Evolutionary conservation across 2,113 vertebrate genomes (phyloP).

Genomic region (Cariama cristata): DNA sequence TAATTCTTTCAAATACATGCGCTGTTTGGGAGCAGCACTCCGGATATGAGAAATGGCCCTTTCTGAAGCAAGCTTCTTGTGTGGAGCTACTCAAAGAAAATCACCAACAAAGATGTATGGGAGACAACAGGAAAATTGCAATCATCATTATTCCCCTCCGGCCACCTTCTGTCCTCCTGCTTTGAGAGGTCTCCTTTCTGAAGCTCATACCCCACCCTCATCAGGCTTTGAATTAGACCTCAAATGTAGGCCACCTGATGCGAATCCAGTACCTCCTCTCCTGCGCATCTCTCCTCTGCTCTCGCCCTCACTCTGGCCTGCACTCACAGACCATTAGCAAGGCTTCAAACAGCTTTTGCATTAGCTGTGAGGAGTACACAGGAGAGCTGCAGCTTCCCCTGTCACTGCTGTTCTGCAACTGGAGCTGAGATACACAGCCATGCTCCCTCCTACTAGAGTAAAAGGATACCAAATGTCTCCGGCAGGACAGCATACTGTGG

Average conservation of each 20-base stretch:
- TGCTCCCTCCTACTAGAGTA: background rate
- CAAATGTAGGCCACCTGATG: background rate
- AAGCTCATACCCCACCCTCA: background rate
- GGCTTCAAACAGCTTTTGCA: background rate
- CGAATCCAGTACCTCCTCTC: background rate
- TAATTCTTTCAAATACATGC: background rate
- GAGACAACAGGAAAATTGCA: background rate
- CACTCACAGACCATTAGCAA: background rate
- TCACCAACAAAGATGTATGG: background rate
- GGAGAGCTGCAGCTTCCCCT: background rate
- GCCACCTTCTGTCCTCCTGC: background rate
- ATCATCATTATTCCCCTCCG: background rate
- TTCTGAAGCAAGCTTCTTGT: background rate
- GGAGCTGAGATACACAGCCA: background rate
- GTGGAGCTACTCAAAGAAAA: background rate
- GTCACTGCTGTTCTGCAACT: background rate
- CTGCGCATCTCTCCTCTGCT: background rate
- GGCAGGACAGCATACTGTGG: background rate
- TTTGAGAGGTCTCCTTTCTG: background rate
- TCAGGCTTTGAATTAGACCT: background rate
- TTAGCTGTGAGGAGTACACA: background rate
- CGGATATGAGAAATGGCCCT: background rate
- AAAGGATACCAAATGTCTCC: background rate
- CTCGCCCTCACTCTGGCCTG: fast-evolving
- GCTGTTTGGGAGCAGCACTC: background rate